These are phyloP conservation scores for Myotis planiceps DNA, from an alignment of 2,797 vertebrate species.

Conservation along the genomic window DNA sequence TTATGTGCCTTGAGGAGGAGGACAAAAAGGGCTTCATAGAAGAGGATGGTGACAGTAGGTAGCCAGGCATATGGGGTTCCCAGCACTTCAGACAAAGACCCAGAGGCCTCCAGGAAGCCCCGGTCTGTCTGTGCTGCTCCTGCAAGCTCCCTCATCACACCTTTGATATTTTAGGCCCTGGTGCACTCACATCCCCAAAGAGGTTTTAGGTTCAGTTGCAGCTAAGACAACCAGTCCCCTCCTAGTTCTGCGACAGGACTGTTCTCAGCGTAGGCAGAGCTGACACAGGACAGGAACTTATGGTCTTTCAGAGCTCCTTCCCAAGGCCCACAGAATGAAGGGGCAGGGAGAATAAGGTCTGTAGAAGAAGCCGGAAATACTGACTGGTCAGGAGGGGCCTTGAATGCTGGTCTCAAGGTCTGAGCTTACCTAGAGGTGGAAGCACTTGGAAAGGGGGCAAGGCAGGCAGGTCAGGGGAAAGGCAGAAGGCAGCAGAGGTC, in stretches of 20 bases:
- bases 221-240: not conserved
- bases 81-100: not conserved
- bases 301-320: not conserved
- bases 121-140: not conserved
- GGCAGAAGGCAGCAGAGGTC: not conserved
- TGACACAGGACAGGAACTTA: not conserved
- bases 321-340: not conserved
- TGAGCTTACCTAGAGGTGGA: not conserved
- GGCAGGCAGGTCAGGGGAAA: not conserved
- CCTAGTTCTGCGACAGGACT: not conserved
- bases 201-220: not conserved
- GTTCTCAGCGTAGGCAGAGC: not conserved
- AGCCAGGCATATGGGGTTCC: not conserved
- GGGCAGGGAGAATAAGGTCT: not conserved
- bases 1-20: too few relatives aligned
- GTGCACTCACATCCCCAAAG: not conserved
- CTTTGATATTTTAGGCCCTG: not conserved
- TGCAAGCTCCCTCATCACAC: not conserved
- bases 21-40: not conserved
- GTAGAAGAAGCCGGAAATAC: not conserved
- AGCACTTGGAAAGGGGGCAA: accelerated
- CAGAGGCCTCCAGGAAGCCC: not conserved
- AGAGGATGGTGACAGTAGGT: not conserved
- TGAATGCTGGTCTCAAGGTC: not conserved
- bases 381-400: not conserved